These are phyloP conservation scores for Brachionus plicatilis DNA, from an alignment of 1,140 invertebrate genomes.

Conservation along the genomic window DNA sequence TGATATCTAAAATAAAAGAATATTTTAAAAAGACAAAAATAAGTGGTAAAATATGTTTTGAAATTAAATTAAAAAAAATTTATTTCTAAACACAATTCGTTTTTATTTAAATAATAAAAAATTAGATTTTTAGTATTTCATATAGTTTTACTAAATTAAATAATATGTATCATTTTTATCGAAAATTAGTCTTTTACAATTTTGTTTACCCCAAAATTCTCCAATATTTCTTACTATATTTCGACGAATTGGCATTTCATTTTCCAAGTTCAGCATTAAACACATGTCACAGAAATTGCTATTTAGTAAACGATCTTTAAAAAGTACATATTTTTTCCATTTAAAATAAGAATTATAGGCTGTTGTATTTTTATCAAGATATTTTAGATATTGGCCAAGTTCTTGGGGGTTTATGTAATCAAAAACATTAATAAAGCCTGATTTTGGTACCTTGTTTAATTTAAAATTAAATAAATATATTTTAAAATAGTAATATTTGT, in stretches of 20 bases:
- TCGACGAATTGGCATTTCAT: neutral
- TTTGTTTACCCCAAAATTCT: neutral
- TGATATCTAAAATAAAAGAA: no score
- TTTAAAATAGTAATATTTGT: no score
- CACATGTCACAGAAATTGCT: neutral
- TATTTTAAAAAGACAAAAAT: no score
- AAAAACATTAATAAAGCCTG: conserved; percentile 32
- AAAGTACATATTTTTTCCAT: neutral
- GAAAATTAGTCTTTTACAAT: neutral
- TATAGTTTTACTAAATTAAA: no score
- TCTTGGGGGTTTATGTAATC: conserved; percentile 41
- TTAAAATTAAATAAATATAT: neutral
- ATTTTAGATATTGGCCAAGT: conserved; percentile 41
- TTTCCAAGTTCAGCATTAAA: neutral
- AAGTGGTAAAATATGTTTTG: no score
- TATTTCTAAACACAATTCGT: no score
- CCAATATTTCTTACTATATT: neutral
- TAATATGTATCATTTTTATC: no score
- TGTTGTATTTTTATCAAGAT: conserved; percentile 31
- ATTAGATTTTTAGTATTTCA: no score
- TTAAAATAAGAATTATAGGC: neutral
- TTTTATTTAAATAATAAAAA: no score
- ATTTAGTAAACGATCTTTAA: neutral
- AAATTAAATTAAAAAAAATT: no score
- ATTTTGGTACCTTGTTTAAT: neutral